Conservation (phyloP, 1,140 invertebrate species). For the Drosophila pallidifrons region DNA sequence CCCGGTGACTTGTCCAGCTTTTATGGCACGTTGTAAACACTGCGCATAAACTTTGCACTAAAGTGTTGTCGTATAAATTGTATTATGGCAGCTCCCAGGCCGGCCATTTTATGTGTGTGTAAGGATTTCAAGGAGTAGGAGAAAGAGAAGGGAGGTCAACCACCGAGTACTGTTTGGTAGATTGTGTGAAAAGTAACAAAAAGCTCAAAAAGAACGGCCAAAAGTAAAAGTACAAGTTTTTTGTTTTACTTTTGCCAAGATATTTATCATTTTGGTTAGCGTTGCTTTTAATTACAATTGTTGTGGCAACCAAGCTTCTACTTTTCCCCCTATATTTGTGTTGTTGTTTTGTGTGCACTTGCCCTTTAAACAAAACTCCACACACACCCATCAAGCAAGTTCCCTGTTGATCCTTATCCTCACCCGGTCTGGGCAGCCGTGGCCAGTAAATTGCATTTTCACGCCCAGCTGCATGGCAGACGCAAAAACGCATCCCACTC, state of each 20-base stretch:
- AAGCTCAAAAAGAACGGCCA: constrained; percentile 38
- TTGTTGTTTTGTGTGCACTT: constrained; percentile 43
- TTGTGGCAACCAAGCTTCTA: constrained; percentile 54
- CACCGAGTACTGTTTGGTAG: background rate
- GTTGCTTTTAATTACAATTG: constrained; percentile 77
- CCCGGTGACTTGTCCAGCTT: constrained; percentile 70
- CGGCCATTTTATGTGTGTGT: constrained; percentile 61
- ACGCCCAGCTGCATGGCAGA: constrained; percentile 61
- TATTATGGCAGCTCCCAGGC: constrained; percentile 80
- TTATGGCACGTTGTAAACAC: constrained; percentile 81
- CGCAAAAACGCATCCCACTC: constrained; percentile 7
- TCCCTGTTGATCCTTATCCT: constrained; percentile 10
- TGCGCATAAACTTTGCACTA: constrained; percentile 81
- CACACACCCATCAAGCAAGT: constrained; percentile 3
- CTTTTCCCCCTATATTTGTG: constrained; percentile 7
- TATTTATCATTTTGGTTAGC: constrained; percentile 68
- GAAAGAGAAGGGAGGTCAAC: background rate
- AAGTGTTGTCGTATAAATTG: constrained; percentile 83
- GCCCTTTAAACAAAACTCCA: constrained; percentile 23
- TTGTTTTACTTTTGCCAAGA: constrained; percentile 56
- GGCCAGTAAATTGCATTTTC: constrained; percentile 77
- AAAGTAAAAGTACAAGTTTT: constrained; percentile 50
- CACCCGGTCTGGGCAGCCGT: background rate
- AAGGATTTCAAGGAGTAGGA: background rate
- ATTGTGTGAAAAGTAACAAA: constrained; percentile 45